These are phyloP conservation scores for Falco rusticolus DNA, from an alignment of 2,797 vertebrate species.

Conservation along the genomic window DNA sequence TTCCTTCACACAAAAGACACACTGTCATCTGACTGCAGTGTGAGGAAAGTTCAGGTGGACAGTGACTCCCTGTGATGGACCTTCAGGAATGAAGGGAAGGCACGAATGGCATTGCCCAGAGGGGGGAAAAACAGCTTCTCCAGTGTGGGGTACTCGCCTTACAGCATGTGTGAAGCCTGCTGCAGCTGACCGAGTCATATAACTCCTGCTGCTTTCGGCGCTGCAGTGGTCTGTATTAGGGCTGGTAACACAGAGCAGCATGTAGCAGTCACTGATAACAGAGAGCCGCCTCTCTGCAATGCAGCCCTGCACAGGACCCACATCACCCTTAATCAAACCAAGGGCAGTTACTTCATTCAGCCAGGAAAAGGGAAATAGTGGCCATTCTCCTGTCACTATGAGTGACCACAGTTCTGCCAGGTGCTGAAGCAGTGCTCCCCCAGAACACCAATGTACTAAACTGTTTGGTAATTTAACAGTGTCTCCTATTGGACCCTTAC, in stretches of 20 bases:
- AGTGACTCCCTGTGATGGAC: not conserved
- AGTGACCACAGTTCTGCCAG: not conserved
- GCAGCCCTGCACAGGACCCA: too few species aligned
- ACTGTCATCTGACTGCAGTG: not conserved
- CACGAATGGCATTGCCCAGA: not conserved
- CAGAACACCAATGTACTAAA: not conserved
- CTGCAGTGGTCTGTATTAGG: not conserved
- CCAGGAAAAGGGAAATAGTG: not conserved
- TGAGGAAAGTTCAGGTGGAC: not conserved
- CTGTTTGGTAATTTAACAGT: not conserved
- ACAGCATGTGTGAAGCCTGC: not conserved
- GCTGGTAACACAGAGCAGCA: not conserved
- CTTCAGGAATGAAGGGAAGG: not conserved
- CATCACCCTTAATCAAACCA: not conserved
- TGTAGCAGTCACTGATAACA: not conserved
- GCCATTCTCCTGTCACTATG: not conserved
- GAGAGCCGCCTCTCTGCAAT: not conserved
- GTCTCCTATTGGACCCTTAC: not conserved
- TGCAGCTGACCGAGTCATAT: accelerated
- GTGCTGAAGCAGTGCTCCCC: not conserved
- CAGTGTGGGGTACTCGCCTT: not conserved
- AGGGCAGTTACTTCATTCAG: not conserved
- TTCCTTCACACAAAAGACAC: not conserved
- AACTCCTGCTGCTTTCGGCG: not conserved
- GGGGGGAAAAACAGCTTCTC: not conserved